Conservation (phyloP, 2,888 invertebrate genomes). For the Caenorhabditis zanzibari region DNA sequence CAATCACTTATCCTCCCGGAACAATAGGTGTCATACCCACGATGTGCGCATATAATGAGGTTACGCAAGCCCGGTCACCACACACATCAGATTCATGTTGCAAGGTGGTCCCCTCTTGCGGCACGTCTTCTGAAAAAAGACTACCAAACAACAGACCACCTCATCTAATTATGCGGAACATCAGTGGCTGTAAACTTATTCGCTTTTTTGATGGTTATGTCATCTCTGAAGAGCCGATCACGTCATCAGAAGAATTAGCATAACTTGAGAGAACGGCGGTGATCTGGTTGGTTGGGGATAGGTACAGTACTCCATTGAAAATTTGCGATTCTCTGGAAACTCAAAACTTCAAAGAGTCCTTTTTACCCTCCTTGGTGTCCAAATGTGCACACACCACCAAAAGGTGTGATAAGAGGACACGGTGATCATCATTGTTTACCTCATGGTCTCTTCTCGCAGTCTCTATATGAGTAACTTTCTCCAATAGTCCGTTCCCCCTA, state of each 20-base stretch:
- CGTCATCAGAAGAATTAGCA: too few species aligned
- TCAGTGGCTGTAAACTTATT: constrained; percentile 36
- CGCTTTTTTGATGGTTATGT: constrained; percentile 9
- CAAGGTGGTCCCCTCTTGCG: constrained; percentile 23
- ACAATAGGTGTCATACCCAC: constrained; percentile 37
- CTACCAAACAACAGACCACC: constrained; percentile 21
- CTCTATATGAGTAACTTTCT: neutral
- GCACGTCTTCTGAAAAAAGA: constrained; percentile 40
- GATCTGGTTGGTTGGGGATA: too few species aligned
- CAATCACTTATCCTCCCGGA: constrained; percentile 2
- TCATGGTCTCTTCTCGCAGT: neutral
- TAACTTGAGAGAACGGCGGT: constrained; percentile 11
- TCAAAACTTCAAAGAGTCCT: neutral
- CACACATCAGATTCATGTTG: constrained; percentile 39
- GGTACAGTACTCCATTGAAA: too few species aligned
- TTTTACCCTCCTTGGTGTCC: too few species aligned
- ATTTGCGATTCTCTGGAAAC: too few species aligned
- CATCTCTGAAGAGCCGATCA: neutral
- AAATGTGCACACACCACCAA: neutral
- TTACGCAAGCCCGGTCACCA: constrained; percentile 40
- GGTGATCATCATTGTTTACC: constrained; percentile 4
- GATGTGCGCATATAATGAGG: constrained; percentile 36
- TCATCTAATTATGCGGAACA: constrained; percentile 46
- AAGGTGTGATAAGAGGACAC: constrained; percentile 14
- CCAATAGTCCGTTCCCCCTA: too few species aligned